Evolutionary conservation across 2,888 invertebrate species (phyloP).

Genomic region (Idaea straminata): DNA sequence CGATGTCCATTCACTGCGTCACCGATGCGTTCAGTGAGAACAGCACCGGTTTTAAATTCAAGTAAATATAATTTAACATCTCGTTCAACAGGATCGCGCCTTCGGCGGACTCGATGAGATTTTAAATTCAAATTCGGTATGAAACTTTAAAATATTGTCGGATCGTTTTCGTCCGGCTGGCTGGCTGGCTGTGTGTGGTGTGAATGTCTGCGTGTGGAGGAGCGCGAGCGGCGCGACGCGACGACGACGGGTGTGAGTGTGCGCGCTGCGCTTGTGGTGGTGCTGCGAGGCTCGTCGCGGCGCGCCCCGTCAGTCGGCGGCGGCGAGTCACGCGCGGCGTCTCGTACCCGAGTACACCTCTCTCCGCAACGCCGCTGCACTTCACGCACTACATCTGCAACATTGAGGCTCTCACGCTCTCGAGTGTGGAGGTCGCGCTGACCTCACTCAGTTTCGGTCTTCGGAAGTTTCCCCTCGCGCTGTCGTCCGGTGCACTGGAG

Average conservation of each 20-base stretch:
- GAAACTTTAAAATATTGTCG: conserved; percentile 70
- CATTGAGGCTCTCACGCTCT: conserved; percentile 71
- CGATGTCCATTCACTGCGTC: conserved; percentile 69
- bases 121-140: conserved; percentile 76
- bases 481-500: conserved; percentile 29
- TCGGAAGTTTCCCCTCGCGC: conserved; percentile 54
- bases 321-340: conserved; percentile 77
- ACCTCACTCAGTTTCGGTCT: conserved; percentile 60
- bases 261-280: conserved; percentile 71
- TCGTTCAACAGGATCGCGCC: conserved; percentile 50
- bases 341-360: conserved; percentile 49
- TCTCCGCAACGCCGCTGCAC: conserved; percentile 54
- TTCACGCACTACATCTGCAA: conserved; percentile 61
- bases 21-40: conserved; percentile 55
- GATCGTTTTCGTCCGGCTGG: conserved; percentile 37
- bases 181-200: conserved; percentile 39
- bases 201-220: conserved; percentile 42
- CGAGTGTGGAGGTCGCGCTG: conserved; percentile 69
- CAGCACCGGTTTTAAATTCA: conserved; percentile 46
- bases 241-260: conserved; percentile 45
- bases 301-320: conserved; percentile 78
- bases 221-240: conserved; percentile 35
- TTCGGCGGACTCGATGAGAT: conserved; percentile 58
- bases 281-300: conserved; percentile 65
- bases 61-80: conserved; percentile 58